Evolutionary conservation across 1,140 invertebrate species (phyloP).

Genomic region (Himalopsyche phryganea): DNA sequence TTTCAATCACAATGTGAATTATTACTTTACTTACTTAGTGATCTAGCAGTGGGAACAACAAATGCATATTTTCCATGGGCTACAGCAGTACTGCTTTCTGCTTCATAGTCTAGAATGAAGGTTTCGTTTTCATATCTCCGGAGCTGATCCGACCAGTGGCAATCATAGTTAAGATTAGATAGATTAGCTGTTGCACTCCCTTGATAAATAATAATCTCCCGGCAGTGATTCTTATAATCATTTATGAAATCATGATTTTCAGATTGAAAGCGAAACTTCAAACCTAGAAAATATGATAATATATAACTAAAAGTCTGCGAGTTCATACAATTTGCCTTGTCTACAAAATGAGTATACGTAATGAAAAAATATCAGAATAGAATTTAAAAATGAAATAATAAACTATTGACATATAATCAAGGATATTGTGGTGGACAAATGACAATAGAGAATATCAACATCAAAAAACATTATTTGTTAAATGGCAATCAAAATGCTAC

Average conservation of each 20-base stretch:
- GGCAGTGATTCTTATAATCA: slow-evolving; percentile 26
- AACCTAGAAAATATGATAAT: slow-evolving; percentile 11
- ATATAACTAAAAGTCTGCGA: background rate
- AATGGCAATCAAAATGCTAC: too few species aligned
- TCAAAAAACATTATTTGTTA: too few species aligned
- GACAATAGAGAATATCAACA: too few species aligned
- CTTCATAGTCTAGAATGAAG: slow-evolving; percentile 24
- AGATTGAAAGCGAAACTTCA: slow-evolving; percentile 22
- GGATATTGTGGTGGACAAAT: too few species aligned
- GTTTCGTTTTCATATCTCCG: slow-evolving; percentile 24
- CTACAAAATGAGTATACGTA: too few species aligned
- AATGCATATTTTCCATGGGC: slow-evolving; percentile 20
- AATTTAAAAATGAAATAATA: too few species aligned
- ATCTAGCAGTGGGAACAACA: slow-evolving; percentile 18
- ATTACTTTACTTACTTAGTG: slow-evolving; percentile 12
- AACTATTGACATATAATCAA: too few species aligned
- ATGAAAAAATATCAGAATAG: too few species aligned
- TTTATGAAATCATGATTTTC: slow-evolving; percentile 2
- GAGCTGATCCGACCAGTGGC: slow-evolving; percentile 27
- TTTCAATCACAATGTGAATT: too few species aligned
- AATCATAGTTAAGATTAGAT: slow-evolving; percentile 22
- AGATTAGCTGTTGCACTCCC: background rate
- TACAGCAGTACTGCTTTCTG: background rate
- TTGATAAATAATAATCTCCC: slow-evolving; percentile 10
- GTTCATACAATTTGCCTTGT: too few species aligned